A percentile compares a stretch with the other conserved stretches of the same genome.
phyloP scores from a whole-genome alignment of 2,888 invertebrate genomes.

The Aphidoletes aphidimyza region DNA sequence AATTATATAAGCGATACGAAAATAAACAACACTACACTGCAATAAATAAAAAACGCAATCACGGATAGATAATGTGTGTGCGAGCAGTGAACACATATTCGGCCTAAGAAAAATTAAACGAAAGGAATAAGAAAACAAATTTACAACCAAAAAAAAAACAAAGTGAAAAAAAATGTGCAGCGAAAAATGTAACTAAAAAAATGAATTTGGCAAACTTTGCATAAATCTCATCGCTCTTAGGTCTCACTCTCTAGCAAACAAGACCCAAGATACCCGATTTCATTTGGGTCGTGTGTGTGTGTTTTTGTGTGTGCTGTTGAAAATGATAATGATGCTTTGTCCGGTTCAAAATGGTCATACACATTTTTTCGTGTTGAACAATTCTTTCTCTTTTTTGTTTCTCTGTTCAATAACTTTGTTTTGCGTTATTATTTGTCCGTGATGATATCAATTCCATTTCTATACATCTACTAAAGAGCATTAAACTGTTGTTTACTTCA shows the following conservation, averaged over 20 bases:
- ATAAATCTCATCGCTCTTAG: neutral
- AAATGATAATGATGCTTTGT: constrained; percentile 20
- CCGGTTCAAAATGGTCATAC: neutral
- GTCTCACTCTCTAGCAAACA: neutral
- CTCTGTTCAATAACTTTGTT: neutral
- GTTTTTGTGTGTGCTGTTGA: too few species aligned
- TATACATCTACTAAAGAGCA: neutral
- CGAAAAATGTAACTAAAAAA: neutral
- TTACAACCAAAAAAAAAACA: neutral
- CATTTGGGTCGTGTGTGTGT: too few species aligned
- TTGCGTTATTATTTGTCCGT: neutral
- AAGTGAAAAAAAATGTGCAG: neutral
- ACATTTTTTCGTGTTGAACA: too few species aligned
- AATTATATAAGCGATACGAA: constrained; percentile 32
- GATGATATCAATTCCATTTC: neutral
- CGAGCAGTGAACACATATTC: constrained; percentile 4
- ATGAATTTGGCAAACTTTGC: neutral
- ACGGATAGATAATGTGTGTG: constrained; percentile 25
- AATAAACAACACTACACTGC: neutral
- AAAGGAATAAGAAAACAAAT: neutral
- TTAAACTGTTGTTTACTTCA: neutral
- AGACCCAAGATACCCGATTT: too few species aligned
- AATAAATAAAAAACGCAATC: constrained; percentile 28
- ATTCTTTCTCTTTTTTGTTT: too few species aligned
- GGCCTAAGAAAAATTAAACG: neutral